Percentiles rank a stretch among this genome's conserved stretches.
Conservation (phyloP, 2,113 vertebrate species). For the Mugil cephalus region DNA sequence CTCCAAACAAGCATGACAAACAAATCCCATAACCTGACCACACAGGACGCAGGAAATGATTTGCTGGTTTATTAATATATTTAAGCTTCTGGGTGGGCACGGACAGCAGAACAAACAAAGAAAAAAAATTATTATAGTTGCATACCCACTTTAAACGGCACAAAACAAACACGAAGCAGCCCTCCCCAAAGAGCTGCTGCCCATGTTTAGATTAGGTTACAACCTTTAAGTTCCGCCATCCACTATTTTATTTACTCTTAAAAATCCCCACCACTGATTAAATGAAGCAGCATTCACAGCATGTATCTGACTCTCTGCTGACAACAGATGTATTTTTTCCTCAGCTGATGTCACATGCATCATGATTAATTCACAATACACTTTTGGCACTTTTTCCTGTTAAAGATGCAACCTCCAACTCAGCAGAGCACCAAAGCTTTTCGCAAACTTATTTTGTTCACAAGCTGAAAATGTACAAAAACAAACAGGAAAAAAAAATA, state of each 20-base stretch:
- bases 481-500: no score
- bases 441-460: no score
- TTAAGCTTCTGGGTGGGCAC: slow-evolving; percentile 24
- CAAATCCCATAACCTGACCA: slow-evolving; percentile 12
- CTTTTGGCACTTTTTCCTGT: neutral
- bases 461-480: no score
- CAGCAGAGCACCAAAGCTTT: no score
- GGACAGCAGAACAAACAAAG: slow-evolving; percentile 35
- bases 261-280: neutral
- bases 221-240: neutral
- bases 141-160: neutral
- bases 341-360: neutral
- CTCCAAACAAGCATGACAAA: slow-evolving; percentile 5
- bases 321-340: neutral
- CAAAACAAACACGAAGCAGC: neutral
- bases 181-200: neutral
- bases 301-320: neutral
- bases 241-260: neutral
- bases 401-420: no score
- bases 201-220: no score
- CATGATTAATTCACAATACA: neutral
- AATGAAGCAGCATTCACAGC: neutral
- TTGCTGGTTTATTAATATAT: slow-evolving; percentile 39
- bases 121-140: neutral
- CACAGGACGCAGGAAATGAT: slow-evolving; percentile 32